Percentiles rank a stretch among this genome's conserved stretches.
These are phyloP conservation scores for Tiaroga cobitis DNA, from an alignment of 2,797 vertebrate species.

Conservation along the genomic window DNA sequence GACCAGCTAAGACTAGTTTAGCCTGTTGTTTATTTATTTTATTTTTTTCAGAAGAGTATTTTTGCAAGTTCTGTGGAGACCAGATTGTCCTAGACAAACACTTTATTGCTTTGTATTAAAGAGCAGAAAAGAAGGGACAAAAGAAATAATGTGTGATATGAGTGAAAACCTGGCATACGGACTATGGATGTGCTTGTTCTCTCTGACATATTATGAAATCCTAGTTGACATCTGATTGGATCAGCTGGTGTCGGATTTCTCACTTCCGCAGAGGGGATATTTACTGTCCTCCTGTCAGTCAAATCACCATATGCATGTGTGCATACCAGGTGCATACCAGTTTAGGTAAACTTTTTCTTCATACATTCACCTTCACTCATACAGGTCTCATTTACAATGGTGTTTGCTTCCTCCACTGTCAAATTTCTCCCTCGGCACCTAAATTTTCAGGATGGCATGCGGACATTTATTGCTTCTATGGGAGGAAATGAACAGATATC, in stretches of 20 bases:
- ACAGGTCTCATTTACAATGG: constrained; percentile 5
- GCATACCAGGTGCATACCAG: not conserved
- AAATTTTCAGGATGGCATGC: not conserved
- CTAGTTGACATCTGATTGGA: constrained; percentile 50
- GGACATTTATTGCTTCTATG: constrained; percentile 38
- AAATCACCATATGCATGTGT: constrained; percentile 15
- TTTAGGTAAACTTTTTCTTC: constrained; percentile 20
- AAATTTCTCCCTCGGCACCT: constrained; percentile 1
- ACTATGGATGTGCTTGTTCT: constrained; percentile 45
- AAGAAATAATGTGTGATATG: constrained; percentile 26
- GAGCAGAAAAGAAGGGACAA: not conserved
- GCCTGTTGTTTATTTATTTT: too few relatives aligned
- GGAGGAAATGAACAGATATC: constrained; percentile 43
- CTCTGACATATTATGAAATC: constrained; percentile 54
- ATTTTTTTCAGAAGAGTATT: not conserved
- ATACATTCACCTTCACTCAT: not conserved
- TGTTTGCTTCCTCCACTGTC: not conserved
- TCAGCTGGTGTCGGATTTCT: constrained; percentile 42
- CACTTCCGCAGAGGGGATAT: constrained; percentile 33
- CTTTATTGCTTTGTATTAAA: not conserved
- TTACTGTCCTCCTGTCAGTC: constrained; percentile 55
- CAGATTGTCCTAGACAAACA: not conserved
- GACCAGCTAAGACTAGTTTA: not conserved
- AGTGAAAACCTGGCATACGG: constrained; percentile 40
- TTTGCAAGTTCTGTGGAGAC: not conserved